Conservation (phyloP, 2,113 vertebrate species). For the Motacilla tschutschensis region DNA sequence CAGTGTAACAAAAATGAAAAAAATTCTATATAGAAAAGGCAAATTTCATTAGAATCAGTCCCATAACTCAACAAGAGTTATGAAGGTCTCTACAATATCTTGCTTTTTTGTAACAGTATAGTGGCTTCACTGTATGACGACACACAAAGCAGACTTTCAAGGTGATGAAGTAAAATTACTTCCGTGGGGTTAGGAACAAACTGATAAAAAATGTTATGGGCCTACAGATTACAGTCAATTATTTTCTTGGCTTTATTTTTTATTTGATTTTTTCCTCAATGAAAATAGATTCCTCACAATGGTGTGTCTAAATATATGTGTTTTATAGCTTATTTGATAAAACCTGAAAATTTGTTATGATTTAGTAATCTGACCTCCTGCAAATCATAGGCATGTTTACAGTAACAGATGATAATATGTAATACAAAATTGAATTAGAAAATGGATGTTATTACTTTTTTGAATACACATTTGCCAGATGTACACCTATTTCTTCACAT, state of each 20-base stretch:
- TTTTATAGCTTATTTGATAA: neutral
- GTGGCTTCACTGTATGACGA: neutral
- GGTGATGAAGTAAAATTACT: neutral
- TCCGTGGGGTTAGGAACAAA: neutral
- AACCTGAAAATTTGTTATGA: neutral
- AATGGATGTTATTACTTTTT: neutral
- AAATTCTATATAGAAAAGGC: neutral
- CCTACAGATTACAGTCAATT: neutral
- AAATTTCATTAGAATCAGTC: neutral
- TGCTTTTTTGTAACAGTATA: neutral
- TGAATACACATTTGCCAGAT: constrained; percentile 7
- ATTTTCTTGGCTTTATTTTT: neutral
- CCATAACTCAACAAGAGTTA: neutral
- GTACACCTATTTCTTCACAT: neutral
- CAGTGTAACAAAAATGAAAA: neutral
- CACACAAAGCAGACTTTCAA: neutral
- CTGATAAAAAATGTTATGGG: neutral
- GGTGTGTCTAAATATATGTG: neutral
- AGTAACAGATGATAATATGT: neutral
- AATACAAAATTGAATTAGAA: neutral
- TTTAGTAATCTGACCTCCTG: neutral
- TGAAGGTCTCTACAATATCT: neutral
- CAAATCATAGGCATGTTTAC: neutral
- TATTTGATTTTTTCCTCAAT: neutral
- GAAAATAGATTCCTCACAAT: neutral